Base-by-base conservation (phyloP, 2,113 vertebrate genomes). In the Poeciliopsis occidentalis region DNA sequence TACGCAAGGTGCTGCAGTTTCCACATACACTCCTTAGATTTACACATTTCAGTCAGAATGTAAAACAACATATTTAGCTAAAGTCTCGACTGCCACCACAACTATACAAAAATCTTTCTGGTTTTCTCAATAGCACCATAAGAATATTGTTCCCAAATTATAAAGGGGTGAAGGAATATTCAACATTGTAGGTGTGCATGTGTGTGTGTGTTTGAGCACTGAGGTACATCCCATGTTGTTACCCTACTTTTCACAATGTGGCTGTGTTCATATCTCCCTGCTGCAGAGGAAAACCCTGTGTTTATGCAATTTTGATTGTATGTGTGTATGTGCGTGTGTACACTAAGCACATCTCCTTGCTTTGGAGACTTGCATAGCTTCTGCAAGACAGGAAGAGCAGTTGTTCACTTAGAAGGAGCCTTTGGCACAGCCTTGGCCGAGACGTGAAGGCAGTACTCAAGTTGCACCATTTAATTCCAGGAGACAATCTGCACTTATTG, bases 101-200 rank as follows among this genome's bases (percentile, higher is more conserved):
- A 77, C 72, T 41, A 54, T 88, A 90, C 85, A 90, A 61, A 37
- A 84, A 77, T 73, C 70, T 69, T 34, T 71, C 64, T 34, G 12
- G 60, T 81, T 85, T 41, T 84, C 81, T 87, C 76, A 22, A 75
- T 92, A 93, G 92, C 92, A 93, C 92, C 92, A 92, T 92, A 78
- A 90, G 89, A 92, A 88, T 84, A 87, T 92, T 91, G 89, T 90
- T 93, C 92, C 91, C 87, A 91, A 91, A 91, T 90, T 80, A 88
- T 88, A 89, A 88, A 91, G 89, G 84, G 77, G 88, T 75, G 31
- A 83, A 75, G 85, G 80, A 81, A 65, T 81, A 76, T 71, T 78
- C 86, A 79, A 81, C 34, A 29, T 79, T 78, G 44, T 67, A 75
- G 80, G 76, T 79, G 79, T 80, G 54, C 65, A 60, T 82, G 30